These are phyloP conservation scores for Harpagus bidentatus DNA, from an alignment of 2,113 vertebrate genomes.

Conservation along the genomic window DNA sequence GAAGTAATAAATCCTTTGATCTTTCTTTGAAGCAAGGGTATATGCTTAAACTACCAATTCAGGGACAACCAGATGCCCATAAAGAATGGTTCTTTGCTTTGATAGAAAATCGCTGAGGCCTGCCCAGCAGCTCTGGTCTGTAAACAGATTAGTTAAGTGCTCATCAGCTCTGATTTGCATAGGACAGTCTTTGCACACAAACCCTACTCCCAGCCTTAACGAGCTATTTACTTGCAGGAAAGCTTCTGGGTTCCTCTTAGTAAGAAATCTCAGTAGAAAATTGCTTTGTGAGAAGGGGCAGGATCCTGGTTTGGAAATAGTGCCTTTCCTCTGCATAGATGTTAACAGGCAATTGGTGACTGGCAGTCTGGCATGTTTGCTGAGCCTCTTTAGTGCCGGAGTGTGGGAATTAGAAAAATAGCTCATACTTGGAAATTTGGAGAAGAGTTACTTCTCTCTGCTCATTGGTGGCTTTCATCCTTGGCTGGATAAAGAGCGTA, in stretches of 20 bases:
- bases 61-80: conserved; percentile 80
- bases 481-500: neutral
- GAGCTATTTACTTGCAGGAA: conserved; percentile 63
- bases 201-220: conserved; percentile 67
- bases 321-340: neutral
- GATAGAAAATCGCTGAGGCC: conserved; percentile 78
- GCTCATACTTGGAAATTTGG: neutral
- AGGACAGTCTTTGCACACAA: conserved; percentile 57
- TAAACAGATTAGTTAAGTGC: conserved; percentile 82
- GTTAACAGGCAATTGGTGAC: conserved; percentile 2
- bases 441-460: neutral
- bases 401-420: neutral
- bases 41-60: conserved; percentile 79
- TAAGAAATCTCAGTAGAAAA: conserved; percentile 22
- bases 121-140: conserved; percentile 80
- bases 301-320: neutral
- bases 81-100: conserved; percentile 78
- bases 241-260: conserved; percentile 45
- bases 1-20: conserved; percentile 83
- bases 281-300: conserved; percentile 38
- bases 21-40: conserved; percentile 78
- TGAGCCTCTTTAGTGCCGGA: neutral
- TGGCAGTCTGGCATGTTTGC: neutral
- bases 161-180: conserved; percentile 79
- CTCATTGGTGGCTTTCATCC: neutral